Percentiles rank a stretch among this genome's conserved stretches.
Conservation (phyloP, 2,113 vertebrate genomes). For the Tragelaphus imberbis region DNA sequence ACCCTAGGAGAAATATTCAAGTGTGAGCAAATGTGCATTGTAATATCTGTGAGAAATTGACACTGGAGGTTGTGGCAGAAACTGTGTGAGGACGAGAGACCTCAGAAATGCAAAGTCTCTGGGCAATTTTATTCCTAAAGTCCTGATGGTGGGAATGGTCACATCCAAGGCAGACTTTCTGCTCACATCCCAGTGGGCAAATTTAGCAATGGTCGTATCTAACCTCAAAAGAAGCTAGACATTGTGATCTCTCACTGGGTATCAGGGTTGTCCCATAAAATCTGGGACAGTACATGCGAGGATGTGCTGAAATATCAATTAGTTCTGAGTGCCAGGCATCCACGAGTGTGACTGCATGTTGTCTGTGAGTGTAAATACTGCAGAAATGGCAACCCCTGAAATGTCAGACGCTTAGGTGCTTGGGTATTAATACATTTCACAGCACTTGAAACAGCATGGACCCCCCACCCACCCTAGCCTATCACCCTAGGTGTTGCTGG, state of each 20-base stretch:
- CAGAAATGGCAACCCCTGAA: neutral
- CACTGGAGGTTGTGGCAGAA: neutral
- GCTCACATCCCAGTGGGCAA: neutral
- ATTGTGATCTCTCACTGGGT: neutral
- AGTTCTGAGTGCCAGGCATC: neutral
- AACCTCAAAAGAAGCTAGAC: neutral
- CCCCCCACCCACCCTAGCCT: rapidly evolving
- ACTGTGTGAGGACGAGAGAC: rapidly evolving
- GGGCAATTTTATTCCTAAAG: neutral
- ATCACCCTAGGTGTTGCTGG: rapidly evolving
- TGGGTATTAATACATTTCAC: neutral
- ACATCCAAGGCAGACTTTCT: neutral
- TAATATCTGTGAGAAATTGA: neutral
- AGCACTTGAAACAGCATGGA: rapidly evolving
- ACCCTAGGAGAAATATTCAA: neutral
- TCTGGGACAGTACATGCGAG: rapidly evolving
- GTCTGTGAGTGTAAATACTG: neutral
- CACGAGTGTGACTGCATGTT: rapidly evolving
- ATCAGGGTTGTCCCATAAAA: neutral
- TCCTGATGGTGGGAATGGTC: neutral
- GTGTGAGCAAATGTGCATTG: neutral
- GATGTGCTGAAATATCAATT: too few relatives aligned
- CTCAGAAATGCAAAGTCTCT: neutral
- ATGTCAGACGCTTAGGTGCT: neutral
- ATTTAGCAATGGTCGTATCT: neutral